Conservation (phyloP, 1,140 invertebrate genomes). For the Hydropsyche tenuis region DNA sequence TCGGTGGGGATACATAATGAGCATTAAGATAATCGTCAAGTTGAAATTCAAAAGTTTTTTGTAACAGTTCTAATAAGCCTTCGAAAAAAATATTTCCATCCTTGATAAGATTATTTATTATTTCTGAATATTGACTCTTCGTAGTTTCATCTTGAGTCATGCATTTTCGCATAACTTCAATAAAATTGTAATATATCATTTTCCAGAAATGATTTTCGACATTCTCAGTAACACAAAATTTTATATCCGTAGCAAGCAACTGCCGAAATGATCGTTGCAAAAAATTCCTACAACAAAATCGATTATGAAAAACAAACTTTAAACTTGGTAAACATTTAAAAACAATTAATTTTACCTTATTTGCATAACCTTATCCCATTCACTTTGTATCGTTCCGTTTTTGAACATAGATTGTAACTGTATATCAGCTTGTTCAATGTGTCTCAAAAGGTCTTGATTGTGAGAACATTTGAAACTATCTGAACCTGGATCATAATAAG, state of each 20-base stretch:
- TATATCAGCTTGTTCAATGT: constrained; percentile 43
- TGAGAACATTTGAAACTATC: constrained; percentile 44
- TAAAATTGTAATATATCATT: constrained; percentile 88
- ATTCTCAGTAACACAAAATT: constrained; percentile 87
- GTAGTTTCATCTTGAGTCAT: constrained; percentile 64
- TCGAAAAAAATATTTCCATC: constrained; percentile 84
- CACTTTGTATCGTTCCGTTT: constrained; percentile 36
- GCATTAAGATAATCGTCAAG: constrained; percentile 69
- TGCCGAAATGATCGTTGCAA: constrained; percentile 77
- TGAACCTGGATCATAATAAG: constrained; percentile 46
- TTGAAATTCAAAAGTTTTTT: constrained; percentile 77
- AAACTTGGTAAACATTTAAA: constrained; percentile 20
- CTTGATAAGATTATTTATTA: constrained; percentile 77
- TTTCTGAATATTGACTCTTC: constrained; percentile 69
- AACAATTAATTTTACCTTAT: constrained; percentile 40
- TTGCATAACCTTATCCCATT: constrained; percentile 40
- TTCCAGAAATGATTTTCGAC: constrained; percentile 93
- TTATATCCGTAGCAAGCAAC: constrained; percentile 81
- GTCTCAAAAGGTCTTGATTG: constrained; percentile 42
- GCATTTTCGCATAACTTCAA: constrained; percentile 79
- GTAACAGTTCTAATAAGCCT: constrained; percentile 74
- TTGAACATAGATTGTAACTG: constrained; percentile 46
- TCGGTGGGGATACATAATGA: constrained; percentile 61
- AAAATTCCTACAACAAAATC: constrained; percentile 55
- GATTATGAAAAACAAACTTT: constrained; percentile 18